phyloP scores from a whole-genome alignment of 1,140 invertebrate genomes.

The Dendroctonus ponderosae region DNA sequence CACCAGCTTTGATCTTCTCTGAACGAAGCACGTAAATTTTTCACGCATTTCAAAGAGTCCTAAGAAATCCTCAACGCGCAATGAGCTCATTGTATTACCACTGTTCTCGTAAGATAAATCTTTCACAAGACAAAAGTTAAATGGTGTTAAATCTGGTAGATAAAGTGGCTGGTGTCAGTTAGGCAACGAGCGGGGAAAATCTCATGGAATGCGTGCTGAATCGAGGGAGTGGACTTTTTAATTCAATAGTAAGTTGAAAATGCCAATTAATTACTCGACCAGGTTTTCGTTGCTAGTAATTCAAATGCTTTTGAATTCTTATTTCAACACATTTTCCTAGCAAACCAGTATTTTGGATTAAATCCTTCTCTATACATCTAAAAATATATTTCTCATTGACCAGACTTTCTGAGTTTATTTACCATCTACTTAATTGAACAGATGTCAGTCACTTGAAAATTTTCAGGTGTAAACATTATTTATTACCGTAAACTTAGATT shows the following conservation, averaged over 20 bases:
- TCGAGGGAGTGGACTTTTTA: not conserved
- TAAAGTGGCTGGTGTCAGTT: constrained; percentile 30
- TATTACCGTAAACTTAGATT: not conserved
- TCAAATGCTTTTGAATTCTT: too few species aligned
- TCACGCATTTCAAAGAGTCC: constrained; percentile 14
- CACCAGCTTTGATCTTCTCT: constrained; percentile 3
- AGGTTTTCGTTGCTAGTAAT: too few species aligned
- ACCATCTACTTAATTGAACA: too few species aligned
- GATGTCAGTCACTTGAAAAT: too few species aligned
- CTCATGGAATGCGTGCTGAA: constrained; percentile 6
- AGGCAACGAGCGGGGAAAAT: constrained; percentile 6
- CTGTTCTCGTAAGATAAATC: constrained; percentile 24
- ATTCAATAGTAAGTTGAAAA: constrained; percentile 10
- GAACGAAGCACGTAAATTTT: constrained; percentile 13
- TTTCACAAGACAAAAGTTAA: constrained; percentile 20
- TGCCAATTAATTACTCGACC: constrained; percentile 1
- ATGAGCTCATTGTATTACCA: constrained; percentile 16
- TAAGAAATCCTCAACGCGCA: constrained; percentile 2
- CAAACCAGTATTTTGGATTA: too few species aligned
- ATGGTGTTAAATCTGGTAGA: constrained; percentile 26
- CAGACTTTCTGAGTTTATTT: too few species aligned
- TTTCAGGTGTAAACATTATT: not conserved
- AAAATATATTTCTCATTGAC: too few species aligned
- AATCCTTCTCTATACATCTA: too few species aligned
- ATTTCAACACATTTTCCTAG: too few species aligned